Base-by-base conservation (phyloP, 2,797 vertebrate species). In the Macroramphosus scolopax region DNA sequence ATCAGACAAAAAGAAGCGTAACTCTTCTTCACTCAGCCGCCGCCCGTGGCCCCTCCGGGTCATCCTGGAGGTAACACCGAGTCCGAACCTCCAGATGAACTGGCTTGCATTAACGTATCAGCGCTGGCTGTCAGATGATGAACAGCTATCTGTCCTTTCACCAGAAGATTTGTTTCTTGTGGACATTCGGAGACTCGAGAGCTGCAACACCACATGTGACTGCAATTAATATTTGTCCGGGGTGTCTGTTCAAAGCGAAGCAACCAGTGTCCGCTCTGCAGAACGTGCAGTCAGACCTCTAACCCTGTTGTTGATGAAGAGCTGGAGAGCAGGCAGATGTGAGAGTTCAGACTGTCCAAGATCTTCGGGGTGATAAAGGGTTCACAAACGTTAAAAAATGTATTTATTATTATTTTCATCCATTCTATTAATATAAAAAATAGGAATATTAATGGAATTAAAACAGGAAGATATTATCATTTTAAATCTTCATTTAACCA, bases 171-270 rank as follows among this genome's bases (percentile, higher is more conserved):
- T 64, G 60, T 68, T 72, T 52, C 3, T 37, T 26, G 1, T 48
- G 12, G 35, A 46, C 24, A 13, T 49, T 46, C n/a, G 43, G 39
- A 47, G 38, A 34, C 45, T 63, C 42, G 17, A 58, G 54, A 61
- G 50, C 28, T 60, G 15, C 29, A 51, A 51, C 34, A 36, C 43
- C 51, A 64, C 59, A 73, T 75, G 51, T 77, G 73, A 38, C 49
- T 56, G 53, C 46, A 78, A 64, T 74, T 75, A 72, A 43, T 53
- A 42, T 70, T 75, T 77, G 51, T 20, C 12, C 43, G 30, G 46
- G 26, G 12, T 66, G 17, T 44, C 0, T n/a, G 37, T 68, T 76
- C 46, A 76, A 77, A 71, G 64, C 46, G 75, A 77, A 71, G 64
- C 26, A 54, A 22, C 63, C 43, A 11, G 29, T 17, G 39, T 62